These are phyloP conservation scores for Drosophila histrio DNA, from an alignment of 2,888 invertebrate genomes.

Conservation along the genomic window DNA sequence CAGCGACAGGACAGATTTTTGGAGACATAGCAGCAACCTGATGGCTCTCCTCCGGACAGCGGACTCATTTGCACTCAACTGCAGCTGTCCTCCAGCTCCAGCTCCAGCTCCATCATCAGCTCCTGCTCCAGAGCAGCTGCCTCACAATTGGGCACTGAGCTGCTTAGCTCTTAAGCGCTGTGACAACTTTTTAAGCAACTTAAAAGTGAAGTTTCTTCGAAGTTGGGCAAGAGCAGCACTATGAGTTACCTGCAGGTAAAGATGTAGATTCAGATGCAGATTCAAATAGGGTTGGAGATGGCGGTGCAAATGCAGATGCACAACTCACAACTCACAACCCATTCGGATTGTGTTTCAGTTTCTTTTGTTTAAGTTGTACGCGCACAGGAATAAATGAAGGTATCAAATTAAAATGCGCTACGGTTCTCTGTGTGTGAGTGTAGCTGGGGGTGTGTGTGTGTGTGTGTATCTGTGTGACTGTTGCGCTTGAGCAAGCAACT, in stretches of 20 bases:
- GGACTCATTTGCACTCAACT: conserved; percentile 64
- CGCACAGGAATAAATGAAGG: conserved; percentile 68
- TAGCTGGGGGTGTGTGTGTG: conserved; percentile 4
- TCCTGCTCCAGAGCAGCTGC: conserved; percentile 5
- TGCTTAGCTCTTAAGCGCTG: conserved; percentile 74
- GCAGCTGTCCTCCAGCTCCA: conserved; percentile 40
- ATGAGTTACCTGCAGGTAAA: conserved; percentile 50
- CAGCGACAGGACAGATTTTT: conserved; percentile 49
- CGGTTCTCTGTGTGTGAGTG: conserved; percentile 19
- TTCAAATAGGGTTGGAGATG: conserved; percentile 6
- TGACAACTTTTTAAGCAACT: conserved; percentile 79
- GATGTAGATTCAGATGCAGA: conserved; percentile 19
- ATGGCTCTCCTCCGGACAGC: conserved; percentile 29
- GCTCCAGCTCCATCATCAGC: background rate
- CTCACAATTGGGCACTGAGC: conserved; percentile 62
- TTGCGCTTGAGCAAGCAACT: conserved; percentile 63
- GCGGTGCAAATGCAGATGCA: background rate
- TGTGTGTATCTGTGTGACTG: conserved; percentile 50
- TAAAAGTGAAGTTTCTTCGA: conserved; percentile 64
- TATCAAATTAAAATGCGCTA: conserved; percentile 76
- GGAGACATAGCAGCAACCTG: conserved; percentile 35
- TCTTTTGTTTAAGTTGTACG: conserved; percentile 73
- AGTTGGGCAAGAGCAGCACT: conserved; percentile 41
- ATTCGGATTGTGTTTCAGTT: conserved; percentile 51
- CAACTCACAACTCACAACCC: conserved; percentile 30